A percentile compares a stretch with the other conserved stretches of the same genome.
phyloP scores from a whole-genome alignment of 2,113 vertebrate genomes.

The Bubo scandiacus region DNA sequence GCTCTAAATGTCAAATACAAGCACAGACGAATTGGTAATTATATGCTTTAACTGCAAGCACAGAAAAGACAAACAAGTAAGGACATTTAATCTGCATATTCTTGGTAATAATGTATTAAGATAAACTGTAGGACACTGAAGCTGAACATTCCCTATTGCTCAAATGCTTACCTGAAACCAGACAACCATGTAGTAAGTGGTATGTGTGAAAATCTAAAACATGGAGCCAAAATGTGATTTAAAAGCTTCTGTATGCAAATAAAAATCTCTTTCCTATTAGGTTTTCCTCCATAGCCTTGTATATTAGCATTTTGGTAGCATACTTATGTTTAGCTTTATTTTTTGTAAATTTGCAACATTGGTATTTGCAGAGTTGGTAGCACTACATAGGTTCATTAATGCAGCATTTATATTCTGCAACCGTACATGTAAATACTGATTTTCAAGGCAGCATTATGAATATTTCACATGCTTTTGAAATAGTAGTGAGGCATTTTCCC shows the following conservation, averaged over 20 bases:
- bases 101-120: not conserved
- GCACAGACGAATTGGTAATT: not conserved
- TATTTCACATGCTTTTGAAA: constrained; percentile 11
- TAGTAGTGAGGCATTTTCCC: not conserved
- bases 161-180: not conserved
- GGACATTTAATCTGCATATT: not conserved
- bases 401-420: constrained; percentile 25
- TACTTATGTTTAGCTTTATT: not conserved
- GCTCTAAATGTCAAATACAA: not conserved
- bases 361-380: not conserved
- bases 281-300: not conserved
- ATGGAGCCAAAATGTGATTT: not conserved
- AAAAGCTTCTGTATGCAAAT: not conserved
- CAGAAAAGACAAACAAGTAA: not conserved
- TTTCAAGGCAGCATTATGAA: constrained; percentile 8
- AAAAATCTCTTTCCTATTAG: not conserved
- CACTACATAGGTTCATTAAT: not conserved
- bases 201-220: not conserved
- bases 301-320: not conserved
- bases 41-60: not conserved
- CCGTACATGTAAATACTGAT: not conserved
- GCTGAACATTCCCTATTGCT: not conserved
- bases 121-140: not conserved
- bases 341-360: not conserved
- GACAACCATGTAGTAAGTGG: not conserved